Percentiles rank a stretch among this genome's conserved stretches.
Conservation (phyloP, 2,797 vertebrate species). For the Thalassophryne amazonica region DNA sequence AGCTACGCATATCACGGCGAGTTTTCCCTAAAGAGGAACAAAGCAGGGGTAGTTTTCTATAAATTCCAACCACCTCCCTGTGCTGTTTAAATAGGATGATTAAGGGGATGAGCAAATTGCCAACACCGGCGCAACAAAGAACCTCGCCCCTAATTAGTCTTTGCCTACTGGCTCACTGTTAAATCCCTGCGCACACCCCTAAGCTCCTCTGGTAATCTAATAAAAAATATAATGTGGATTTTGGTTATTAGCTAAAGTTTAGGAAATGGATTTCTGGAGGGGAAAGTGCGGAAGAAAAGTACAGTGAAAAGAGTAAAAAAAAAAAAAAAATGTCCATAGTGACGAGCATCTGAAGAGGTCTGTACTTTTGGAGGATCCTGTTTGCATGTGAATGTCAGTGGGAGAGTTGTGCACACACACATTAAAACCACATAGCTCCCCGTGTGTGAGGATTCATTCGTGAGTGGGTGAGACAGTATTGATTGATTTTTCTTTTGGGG, state of each 20-base stretch:
- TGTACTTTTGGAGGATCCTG: too few relatives aligned
- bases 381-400: conserved; percentile 11
- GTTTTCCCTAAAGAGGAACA: conserved; percentile 31
- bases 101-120: conserved; percentile 73
- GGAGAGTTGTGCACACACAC: too few relatives aligned
- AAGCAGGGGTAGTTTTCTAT: conserved; percentile 45
- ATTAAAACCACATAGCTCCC: background rate
- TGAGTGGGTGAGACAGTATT: conserved; percentile 53
- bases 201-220: conserved; percentile 34
- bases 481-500: conserved; percentile 55
- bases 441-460: conserved; percentile 22
- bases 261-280: background rate
- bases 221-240: conserved; percentile 33
- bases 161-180: conserved; percentile 44
- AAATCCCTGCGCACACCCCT: conserved; percentile 36
- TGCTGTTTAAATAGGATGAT: conserved; percentile 67
- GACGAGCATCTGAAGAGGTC: too few relatives aligned
- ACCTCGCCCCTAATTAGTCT: conserved; percentile 76
- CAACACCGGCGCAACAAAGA: conserved; percentile 75
- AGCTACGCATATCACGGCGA: conserved; percentile 6
- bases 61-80: conserved; percentile 44
- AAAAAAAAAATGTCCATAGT: background rate
- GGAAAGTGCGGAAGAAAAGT: background rate
- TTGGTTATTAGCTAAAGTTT: conserved; percentile 31
- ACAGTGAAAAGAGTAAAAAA: background rate